Percentiles rank a stretch among this genome's conserved stretches.
Evolutionary conservation across 2,113 vertebrate genomes (phyloP).

Genomic region (Colinus virginianus): DNA sequence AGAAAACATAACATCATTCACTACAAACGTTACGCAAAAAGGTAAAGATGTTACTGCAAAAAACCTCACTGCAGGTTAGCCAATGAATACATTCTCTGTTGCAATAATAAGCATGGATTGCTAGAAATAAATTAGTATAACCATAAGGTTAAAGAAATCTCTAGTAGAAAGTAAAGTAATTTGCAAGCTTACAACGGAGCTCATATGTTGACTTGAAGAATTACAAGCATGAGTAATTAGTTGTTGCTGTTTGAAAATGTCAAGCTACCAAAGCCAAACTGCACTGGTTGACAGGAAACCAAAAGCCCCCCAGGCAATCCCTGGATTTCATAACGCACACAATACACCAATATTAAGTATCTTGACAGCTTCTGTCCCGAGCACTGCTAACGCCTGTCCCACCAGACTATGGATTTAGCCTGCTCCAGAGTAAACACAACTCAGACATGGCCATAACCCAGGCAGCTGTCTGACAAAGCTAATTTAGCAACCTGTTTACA

Average conservation of each 20-base stretch:
- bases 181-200: not conserved
- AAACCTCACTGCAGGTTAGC: not conserved
- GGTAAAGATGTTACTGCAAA: not conserved
- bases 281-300: not conserved
- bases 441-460: not conserved
- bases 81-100: not conserved
- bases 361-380: not conserved
- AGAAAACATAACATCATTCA: not conserved
- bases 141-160: not conserved
- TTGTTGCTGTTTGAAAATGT: not conserved
- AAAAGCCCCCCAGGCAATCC: not conserved
- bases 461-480: slow-evolving; percentile 87
- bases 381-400: not conserved
- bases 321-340: not conserved
- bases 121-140: not conserved
- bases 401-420: slow-evolving; percentile 34
- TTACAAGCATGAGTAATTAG: not conserved
- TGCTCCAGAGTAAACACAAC: slow-evolving; percentile 19
- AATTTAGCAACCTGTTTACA: slow-evolving; percentile 88
- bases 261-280: not conserved
- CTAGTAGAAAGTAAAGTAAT: not conserved
- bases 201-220: not conserved
- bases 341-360: not conserved
- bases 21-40: not conserved
- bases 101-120: not conserved